These are phyloP conservation scores for Oncorhynchus kisutch DNA, from an alignment of 2,113 vertebrate genomes.

Conservation along the genomic window DNA sequence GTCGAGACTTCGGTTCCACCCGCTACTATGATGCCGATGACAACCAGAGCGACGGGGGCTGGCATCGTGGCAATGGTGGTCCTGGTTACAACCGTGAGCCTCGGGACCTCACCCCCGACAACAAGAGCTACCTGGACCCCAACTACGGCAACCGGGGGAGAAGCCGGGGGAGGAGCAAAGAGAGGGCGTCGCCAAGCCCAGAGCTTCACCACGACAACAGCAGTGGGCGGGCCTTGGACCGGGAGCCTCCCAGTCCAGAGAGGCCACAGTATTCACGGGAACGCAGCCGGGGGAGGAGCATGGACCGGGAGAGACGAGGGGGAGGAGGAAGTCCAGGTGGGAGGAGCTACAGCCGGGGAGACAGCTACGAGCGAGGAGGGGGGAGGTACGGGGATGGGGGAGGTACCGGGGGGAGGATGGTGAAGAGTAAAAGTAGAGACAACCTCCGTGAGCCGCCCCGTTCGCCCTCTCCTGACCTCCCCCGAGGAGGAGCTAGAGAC, in stretches of 20 bases:
- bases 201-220: conserved; percentile 71
- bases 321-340: conserved; percentile 42
- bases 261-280: conserved; percentile 65
- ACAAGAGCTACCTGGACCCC: conserved; percentile 66
- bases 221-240: conserved; percentile 73
- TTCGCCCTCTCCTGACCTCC: conserved; percentile 47
- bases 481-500: conserved; percentile 59
- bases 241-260: conserved; percentile 64
- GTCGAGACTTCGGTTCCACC: conserved; percentile 74
- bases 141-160: conserved; percentile 62
- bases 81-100: conserved; percentile 75
- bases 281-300: conserved; percentile 68
- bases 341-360: conserved; percentile 36
- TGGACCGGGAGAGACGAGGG: conserved; percentile 56
- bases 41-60: conserved; percentile 70
- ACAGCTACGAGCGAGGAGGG: conserved; percentile 28
- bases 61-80: conserved; percentile 73
- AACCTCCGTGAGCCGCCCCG: conserved; percentile 47
- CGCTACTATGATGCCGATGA: conserved; percentile 76
- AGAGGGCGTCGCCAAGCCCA: conserved; percentile 68
- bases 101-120: conserved; percentile 68
- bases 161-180: conserved; percentile 62
- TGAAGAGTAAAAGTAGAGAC: conserved; percentile 75
- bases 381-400: conserved; percentile 15
- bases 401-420: conserved; percentile 45